These are phyloP conservation scores for Rhaphigaster nebulosa DNA, from an alignment of 2,888 invertebrate genomes.

Conservation along the genomic window DNA sequence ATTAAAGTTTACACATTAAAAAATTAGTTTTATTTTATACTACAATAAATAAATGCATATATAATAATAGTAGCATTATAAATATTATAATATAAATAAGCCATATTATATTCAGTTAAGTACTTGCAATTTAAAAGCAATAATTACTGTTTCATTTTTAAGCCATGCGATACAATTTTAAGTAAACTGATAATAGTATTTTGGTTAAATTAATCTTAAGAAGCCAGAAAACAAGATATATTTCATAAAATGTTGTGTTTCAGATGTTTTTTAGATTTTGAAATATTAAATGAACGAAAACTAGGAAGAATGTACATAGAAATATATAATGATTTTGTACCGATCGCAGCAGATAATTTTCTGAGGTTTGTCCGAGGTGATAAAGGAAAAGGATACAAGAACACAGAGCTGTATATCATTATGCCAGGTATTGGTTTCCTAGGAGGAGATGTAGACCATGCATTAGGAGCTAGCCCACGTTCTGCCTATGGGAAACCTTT, in stretches of 20 bases:
- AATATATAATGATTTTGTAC: constrained; percentile 68
- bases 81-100: no score
- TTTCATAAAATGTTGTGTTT: background rate
- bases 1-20: no score
- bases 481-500: constrained; percentile 61
- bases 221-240: background rate
- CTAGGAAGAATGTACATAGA: constrained; percentile 69
- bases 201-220: background rate
- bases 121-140: background rate
- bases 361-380: constrained; percentile 68
- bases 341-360: constrained; percentile 69
- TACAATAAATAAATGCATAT: no score
- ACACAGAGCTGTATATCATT: constrained; percentile 61
- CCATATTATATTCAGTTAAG: background rate
- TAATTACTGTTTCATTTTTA: no score
- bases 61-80: no score
- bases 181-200: background rate
- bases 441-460: constrained; percentile 62
- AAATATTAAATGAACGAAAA: constrained; percentile 55
- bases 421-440: constrained; percentile 60
- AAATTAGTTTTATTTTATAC: no score
- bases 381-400: constrained; percentile 68
- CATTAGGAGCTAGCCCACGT: constrained; percentile 59
- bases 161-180: background rate
- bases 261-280: constrained; percentile 59